phyloP scores from a whole-genome alignment of 2,888 invertebrate species.

The Anagyrus pseudococci region DNA sequence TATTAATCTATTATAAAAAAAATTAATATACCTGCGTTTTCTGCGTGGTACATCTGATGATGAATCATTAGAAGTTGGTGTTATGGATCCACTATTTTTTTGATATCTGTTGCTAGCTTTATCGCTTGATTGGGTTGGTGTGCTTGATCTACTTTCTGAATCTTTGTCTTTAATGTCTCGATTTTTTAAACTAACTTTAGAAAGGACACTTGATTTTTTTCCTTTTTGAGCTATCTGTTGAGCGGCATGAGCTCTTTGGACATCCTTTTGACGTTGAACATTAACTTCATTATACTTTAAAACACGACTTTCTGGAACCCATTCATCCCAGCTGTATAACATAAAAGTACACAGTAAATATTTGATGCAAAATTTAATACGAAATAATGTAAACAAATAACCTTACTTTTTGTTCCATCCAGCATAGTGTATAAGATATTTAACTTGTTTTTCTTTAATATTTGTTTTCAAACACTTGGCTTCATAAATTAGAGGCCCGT shows the following conservation, averaged over 20 bases:
- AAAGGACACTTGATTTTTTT: constrained; percentile 42
- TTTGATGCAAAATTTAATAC: background rate
- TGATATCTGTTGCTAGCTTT: constrained; percentile 39
- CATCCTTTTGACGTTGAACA: constrained; percentile 85
- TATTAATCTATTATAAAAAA: background rate
- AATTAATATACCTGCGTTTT: constrained; percentile 46
- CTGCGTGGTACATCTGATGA: constrained; percentile 52
- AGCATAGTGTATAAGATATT: constrained; percentile 92
- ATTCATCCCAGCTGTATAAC: constrained; percentile 81
- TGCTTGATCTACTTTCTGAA: constrained; percentile 69
- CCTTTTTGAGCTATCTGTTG: constrained; percentile 65
- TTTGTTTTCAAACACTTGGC: constrained; percentile 89
- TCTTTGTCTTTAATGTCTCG: constrained; percentile 57
- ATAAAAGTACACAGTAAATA: constrained; percentile 14
- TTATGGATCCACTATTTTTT: constrained; percentile 48
- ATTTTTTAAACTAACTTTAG: constrained; percentile 44
- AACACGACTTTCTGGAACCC: constrained; percentile 91
- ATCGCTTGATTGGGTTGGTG: constrained; percentile 64
- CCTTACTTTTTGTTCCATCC: constrained; percentile 95
- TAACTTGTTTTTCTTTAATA: constrained; percentile 82
- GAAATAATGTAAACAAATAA: background rate
- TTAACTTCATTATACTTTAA: constrained; percentile 90
- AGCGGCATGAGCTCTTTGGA: constrained; percentile 79
- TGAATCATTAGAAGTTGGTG: constrained; percentile 53
- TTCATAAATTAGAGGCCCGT: constrained; percentile 92